Base-by-base conservation (phyloP, 2,888 invertebrate species). In the Nymphalis c-album region DNA sequence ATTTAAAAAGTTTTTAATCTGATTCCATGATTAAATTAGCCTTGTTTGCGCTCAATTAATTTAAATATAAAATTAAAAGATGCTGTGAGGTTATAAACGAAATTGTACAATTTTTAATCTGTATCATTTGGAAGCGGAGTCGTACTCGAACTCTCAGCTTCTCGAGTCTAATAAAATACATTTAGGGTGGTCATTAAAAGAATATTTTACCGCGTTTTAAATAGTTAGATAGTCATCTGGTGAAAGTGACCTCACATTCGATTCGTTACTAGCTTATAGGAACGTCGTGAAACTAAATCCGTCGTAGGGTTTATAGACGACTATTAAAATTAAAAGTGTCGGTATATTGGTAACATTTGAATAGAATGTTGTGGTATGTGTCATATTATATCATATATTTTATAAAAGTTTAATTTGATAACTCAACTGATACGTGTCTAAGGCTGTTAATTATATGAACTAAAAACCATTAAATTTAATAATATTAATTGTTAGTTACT, bases 201-300 rank as follows among this genome's bases (percentile, higher is more conserved):
- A 85, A 88, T 90, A 89, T 87, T 91, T 91, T 91, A 91, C 91
- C 86, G 85, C 79, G 79, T 90, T 91, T 91, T 87, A 90, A 90
- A 90, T 89, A 90, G 88, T 88, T 85, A 89, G 90, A 91, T 91
- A 90, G 82, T 84, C 82, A 91, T 91, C 90, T 86, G 84, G 89
- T 81, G 91, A 91, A 90, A 91, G 90, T 89, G 84, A 85, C 83
- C 81, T 85, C 83, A 80, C 82, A 85, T 86, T 86, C 80, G 78
- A 85, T 86, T 88, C 86, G 85, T 91, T 89, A 90, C 84, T 75
- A 77, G 72, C 70, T 74, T 73, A 73, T 75, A 75, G 64, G 72
- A 22, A 64, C 62, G 71, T 80, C 83, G 83, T 87, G 88, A 87
- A 88, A 88, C 85, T 78, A 77, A 87, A 88, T 85, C 82, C 82